Percentiles rank a stretch among this genome's conserved stretches.
These are phyloP conservation scores for Mnemiopsis leidyi DNA, from an alignment of 37 sponge, comb jelly and placozoan genomes.

Conservation along the genomic window DNA sequence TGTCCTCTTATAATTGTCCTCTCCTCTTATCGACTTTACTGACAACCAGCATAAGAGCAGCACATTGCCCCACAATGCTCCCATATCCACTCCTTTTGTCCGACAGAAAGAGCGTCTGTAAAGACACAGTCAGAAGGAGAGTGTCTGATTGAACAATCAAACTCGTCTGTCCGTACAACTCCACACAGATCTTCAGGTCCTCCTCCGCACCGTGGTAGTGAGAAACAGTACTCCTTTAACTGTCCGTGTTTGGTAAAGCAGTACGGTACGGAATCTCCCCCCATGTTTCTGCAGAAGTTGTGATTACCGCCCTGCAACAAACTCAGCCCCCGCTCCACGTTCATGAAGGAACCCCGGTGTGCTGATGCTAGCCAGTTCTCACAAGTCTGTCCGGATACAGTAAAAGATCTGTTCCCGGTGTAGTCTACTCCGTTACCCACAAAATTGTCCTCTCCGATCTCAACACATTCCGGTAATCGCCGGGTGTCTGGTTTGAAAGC, in stretches of 20 bases:
- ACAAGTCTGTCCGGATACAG: not conserved
- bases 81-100: not conserved
- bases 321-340: not conserved
- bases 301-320: not conserved
- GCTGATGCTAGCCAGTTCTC: not conserved
- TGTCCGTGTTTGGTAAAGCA: not conserved
- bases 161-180: not conserved
- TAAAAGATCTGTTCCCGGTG: not conserved
- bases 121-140: not conserved
- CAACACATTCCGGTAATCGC: not conserved
- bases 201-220: not conserved
- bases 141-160: not conserved
- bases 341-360: not conserved
- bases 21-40: too few relatives aligned
- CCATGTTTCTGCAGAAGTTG: not conserved
- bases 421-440: not conserved
- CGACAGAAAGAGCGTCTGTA: not conserved
- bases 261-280: not conserved
- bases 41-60: not conserved
- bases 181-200: not conserved
- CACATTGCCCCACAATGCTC: not conserved
- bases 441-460: not conserved
- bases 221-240: not conserved
- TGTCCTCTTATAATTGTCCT: too few relatives aligned
- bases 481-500: slow-evolving; percentile 1